phyloP scores from a whole-genome alignment of 2,888 invertebrate genomes.

The Dastarcus helophoroides region DNA sequence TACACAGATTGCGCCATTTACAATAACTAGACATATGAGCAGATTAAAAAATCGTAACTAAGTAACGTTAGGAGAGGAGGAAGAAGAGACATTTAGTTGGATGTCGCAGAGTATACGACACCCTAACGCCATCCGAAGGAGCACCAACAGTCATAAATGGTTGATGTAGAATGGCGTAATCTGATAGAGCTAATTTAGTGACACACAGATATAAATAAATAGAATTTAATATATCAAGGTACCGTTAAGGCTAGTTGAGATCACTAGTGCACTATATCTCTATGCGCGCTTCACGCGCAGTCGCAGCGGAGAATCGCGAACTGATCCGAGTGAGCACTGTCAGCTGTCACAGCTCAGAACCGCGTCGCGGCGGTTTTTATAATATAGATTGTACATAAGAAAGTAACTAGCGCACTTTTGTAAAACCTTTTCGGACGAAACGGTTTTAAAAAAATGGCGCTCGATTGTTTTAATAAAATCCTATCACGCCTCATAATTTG shows the following conservation, averaged over 20 bases:
- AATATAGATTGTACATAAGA: constrained; percentile 16
- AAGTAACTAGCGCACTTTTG: constrained; percentile 14
- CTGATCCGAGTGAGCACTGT: constrained; percentile 25
- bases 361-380: constrained; percentile 18
- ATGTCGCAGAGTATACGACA: constrained; percentile 1
- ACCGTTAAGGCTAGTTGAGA: constrained; percentile 39
- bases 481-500: constrained; percentile 38
- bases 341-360: constrained; percentile 25
- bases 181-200: constrained; percentile 29
- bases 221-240: constrained; percentile 34
- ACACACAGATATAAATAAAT: constrained; percentile 31
- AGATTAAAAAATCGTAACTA: constrained; percentile 2
- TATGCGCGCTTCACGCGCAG: constrained; percentile 27
- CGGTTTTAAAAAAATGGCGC: constrained; percentile 19
- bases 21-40: constrained; percentile 18
- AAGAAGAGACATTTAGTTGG: no score
- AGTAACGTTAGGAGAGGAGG: no score
- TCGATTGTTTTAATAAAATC: constrained; percentile 22
- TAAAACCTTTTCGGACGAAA: no score
- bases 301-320: constrained; percentile 17
- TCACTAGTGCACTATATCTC: constrained; percentile 37
- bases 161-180: constrained; percentile 36
- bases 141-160: constrained; percentile 33
- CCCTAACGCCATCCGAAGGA: constrained; percentile 18
- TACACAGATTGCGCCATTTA: constrained; percentile 35